A percentile compares a stretch with the other conserved stretches of the same genome.
phyloP scores from a whole-genome alignment of 2,797 vertebrate species.

The Lacerta bilineata region DNA sequence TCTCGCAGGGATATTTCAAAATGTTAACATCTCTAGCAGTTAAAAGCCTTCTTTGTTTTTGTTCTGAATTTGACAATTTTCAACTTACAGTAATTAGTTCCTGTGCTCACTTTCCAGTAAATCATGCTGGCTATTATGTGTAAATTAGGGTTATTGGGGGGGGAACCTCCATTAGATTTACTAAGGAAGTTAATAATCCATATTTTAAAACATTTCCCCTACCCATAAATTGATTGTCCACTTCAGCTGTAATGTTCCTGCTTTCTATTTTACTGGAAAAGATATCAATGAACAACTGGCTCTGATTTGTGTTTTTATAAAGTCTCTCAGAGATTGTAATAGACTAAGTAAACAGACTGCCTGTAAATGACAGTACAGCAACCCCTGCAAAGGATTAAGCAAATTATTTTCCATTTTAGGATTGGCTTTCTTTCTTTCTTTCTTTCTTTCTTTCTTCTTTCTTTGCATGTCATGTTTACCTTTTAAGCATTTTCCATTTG shows the following conservation, averaged over 20 bases:
- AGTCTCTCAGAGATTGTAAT: conserved; percentile 41
- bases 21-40: not conserved
- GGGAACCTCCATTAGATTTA: accelerated
- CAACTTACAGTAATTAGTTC: not conserved
- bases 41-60: not conserved
- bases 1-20: not conserved
- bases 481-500: conserved; percentile 59
- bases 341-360: conserved; percentile 19
- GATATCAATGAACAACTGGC: conserved; percentile 55
- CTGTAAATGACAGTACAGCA: conserved; percentile 46
- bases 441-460: not conserved
- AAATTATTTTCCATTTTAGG: conserved; percentile 18
- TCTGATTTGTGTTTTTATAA: conserved; percentile 59
- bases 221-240: conserved; percentile 49
- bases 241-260: conserved; percentile 57
- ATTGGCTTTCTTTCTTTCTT: not conserved
- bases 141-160: not conserved
- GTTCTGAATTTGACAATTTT: not conserved
- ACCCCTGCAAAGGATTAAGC: conserved; percentile 41
- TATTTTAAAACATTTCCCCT: conserved; percentile 27
- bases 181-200: conserved; percentile 26
- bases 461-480: not conserved
- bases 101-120: not conserved
- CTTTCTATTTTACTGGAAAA: conserved; percentile 58
- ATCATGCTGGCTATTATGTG: not conserved